Evolutionary conservation across 2,113 vertebrate species (phyloP).

Genomic region (Rattus rattus): DNA sequence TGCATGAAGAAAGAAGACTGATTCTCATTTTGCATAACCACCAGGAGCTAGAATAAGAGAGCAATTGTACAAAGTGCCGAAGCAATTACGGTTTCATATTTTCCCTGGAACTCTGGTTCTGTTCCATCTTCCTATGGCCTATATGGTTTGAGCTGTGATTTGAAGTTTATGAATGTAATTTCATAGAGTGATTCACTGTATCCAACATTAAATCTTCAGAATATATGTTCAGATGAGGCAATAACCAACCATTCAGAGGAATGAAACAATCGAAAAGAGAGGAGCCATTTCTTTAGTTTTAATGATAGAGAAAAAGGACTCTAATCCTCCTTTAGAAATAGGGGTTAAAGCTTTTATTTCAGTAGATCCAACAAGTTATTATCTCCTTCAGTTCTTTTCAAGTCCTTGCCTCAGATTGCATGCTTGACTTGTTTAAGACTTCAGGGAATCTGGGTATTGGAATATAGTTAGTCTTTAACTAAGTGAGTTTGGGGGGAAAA

Average conservation of each 20-base stretch:
- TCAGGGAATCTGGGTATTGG: background rate
- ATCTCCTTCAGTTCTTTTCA: background rate
- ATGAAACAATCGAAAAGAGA: background rate
- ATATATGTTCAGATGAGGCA: constrained; percentile 11
- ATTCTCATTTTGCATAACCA: background rate
- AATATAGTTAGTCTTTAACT: background rate
- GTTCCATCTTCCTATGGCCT: background rate
- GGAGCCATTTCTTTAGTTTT: background rate
- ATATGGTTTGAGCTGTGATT: background rate
- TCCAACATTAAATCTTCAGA: background rate
- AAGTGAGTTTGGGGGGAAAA: background rate
- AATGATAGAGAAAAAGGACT: background rate
- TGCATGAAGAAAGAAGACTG: background rate
- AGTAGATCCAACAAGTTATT: background rate
- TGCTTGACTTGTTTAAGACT: background rate
- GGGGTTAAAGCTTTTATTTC: background rate
- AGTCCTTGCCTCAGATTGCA: background rate
- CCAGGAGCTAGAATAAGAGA: background rate
- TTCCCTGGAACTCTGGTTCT: background rate
- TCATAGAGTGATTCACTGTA: background rate
- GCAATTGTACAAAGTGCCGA: background rate
- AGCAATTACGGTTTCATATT: background rate
- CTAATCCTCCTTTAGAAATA: background rate
- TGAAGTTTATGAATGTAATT: background rate
- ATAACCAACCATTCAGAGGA: constrained; percentile 1